Evolutionary conservation across 2,113 vertebrate species (phyloP).

Genomic region (Malurus alboscapulatus): DNA sequence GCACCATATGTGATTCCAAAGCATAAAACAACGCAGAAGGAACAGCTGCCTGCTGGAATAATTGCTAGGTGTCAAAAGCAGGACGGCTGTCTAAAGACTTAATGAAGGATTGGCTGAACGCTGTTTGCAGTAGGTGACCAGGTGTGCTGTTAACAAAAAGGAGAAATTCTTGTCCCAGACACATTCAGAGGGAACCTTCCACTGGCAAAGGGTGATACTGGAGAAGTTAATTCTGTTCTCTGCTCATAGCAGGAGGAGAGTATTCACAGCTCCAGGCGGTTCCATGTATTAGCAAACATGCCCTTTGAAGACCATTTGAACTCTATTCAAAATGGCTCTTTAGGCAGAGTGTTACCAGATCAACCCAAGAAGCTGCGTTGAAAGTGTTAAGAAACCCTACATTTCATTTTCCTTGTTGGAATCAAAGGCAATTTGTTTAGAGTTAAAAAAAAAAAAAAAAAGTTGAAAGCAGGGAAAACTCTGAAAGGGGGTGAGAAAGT

Average conservation of each 20-base stretch:
- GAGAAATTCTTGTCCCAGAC: constrained; percentile 1
- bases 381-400: not conserved
- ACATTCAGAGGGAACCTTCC: not conserved
- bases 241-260: not conserved
- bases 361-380: not conserved
- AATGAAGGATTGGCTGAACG: constrained; percentile 3
- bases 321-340: not conserved
- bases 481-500: not conserved
- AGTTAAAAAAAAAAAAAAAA: not conserved
- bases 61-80: constrained; percentile 51
- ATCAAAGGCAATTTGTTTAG: not conserved
- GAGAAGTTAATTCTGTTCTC: not conserved
- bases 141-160: constrained; percentile 16
- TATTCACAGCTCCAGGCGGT: not conserved
- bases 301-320: not conserved
- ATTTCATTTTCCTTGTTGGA: not conserved
- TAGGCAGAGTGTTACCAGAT: not conserved
- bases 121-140: not conserved
- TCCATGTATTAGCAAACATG: not conserved
- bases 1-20: constrained; percentile 39
- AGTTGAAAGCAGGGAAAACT: not conserved
- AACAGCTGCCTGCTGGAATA: constrained; percentile 60
- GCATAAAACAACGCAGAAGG: not conserved
- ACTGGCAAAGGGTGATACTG: not conserved
- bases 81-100: constrained; percentile 43